A percentile compares a stretch with the other conserved stretches of the same genome.
Conservation (phyloP, 2,113 vertebrate genomes). For the Quiscalus mexicanus region DNA sequence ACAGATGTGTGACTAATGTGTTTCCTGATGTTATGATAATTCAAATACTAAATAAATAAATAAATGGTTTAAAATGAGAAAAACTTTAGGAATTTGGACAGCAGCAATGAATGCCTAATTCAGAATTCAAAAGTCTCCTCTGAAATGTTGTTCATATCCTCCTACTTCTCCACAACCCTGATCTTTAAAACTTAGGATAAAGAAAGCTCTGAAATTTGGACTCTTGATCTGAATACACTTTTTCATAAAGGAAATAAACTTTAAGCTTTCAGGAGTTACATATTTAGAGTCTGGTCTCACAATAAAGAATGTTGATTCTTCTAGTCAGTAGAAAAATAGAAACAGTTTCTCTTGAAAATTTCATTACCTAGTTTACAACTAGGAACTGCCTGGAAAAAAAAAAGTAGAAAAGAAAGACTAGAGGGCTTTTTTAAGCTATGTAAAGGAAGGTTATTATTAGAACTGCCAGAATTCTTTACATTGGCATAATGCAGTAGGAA, state of each 20-base stretch:
- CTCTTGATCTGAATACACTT: background rate
- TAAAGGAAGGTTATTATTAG: background rate
- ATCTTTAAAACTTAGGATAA: background rate
- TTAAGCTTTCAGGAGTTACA: background rate
- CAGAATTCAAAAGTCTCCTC: background rate
- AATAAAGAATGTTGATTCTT: background rate
- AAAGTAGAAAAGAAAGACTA: background rate
- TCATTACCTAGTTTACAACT: background rate
- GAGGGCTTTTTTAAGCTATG: background rate
- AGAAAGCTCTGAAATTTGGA: background rate
- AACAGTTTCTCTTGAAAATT: background rate
- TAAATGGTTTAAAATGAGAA: background rate
- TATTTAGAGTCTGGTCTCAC: background rate
- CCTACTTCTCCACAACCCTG: background rate
- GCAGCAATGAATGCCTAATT: background rate
- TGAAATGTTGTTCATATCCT: background rate
- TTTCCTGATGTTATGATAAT: background rate
- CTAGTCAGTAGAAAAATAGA: background rate
- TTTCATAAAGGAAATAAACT: background rate
- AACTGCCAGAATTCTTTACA: background rate
- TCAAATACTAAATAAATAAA: background rate
- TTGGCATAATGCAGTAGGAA: background rate
- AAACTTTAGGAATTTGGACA: background rate
- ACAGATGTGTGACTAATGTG: background rate
- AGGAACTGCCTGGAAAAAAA: background rate